Percentiles rank a stretch among this genome's conserved stretches.
Conservation (phyloP, 2,888 invertebrate genomes). For the Uropetala carovei region DNA sequence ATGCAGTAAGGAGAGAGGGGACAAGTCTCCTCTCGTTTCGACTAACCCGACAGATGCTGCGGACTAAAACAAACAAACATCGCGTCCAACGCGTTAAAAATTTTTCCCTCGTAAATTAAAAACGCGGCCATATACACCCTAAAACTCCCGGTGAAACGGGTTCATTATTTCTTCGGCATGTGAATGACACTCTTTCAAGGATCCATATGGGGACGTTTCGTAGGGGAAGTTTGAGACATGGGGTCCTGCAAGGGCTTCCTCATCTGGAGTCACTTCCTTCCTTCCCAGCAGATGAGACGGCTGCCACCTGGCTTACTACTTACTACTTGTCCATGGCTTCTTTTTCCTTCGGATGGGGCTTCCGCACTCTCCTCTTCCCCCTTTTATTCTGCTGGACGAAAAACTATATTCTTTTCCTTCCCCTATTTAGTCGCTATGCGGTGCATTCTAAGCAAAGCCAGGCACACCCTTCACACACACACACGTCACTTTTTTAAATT, state of each 20-base stretch:
- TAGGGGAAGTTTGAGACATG: not conserved
- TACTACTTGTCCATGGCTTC: constrained; percentile 4
- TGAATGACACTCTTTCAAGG: not conserved
- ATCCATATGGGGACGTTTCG: not conserved
- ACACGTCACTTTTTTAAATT: not conserved
- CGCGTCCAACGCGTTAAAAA: not conserved
- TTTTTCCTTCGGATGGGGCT: constrained; percentile 29
- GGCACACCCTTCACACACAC: not conserved
- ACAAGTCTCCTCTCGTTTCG: not conserved
- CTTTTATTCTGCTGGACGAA: not conserved
- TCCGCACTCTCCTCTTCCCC: not conserved
- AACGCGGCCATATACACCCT: not conserved
- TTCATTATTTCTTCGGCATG: not conserved
- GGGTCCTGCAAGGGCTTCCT: constrained; percentile 39
- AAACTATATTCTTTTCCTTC: constrained; percentile 3
- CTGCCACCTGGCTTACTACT: constrained; percentile 20
- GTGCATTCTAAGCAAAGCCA: not conserved
- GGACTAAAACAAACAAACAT: not conserved
- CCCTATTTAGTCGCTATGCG: not conserved
- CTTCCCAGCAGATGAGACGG: constrained; percentile 1
- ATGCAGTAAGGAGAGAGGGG: too few species aligned
- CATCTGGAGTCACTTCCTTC: constrained; percentile 56
- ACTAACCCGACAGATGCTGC: not conserved
- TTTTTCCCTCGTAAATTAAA: not conserved
- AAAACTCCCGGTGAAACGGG: not conserved